Conservation (phyloP, 2,797 vertebrate genomes). For the Chloroceryle amazona region DNA sequence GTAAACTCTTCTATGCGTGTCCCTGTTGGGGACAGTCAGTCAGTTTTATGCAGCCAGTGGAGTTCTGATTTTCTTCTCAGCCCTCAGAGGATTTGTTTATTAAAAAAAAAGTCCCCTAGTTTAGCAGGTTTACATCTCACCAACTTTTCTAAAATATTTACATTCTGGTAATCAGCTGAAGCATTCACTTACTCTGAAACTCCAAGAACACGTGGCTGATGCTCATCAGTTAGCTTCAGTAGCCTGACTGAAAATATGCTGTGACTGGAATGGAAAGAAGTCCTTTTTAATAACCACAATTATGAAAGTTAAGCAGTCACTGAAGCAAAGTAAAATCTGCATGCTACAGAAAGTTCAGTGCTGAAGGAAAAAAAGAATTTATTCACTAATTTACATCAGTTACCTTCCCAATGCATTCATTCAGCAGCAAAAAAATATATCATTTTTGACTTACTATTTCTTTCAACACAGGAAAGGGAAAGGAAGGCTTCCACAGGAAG, state of each 20-base stretch:
- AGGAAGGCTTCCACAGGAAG: background rate
- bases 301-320: background rate
- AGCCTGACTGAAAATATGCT: constrained; percentile 92
- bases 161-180: background rate
- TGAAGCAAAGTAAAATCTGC: background rate
- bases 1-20: background rate
- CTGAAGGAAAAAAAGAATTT: background rate
- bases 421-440: background rate
- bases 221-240: constrained; percentile 79
- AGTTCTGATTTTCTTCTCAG: background rate
- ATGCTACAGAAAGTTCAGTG: background rate
- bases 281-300: background rate
- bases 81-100: background rate
- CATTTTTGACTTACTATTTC: background rate
- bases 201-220: constrained; percentile 72
- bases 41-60: background rate
- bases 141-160: background rate
- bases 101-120: background rate
- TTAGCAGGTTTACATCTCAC: background rate
- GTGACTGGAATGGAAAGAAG: constrained; percentile 83
- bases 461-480: background rate
- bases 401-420: background rate
- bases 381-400: background rate
- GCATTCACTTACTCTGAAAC: constrained; percentile 88
- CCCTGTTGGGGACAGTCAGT: background rate